Conservation (phyloP, 2,888 invertebrate genomes). For the Acanthoscelides obtectus region DNA sequence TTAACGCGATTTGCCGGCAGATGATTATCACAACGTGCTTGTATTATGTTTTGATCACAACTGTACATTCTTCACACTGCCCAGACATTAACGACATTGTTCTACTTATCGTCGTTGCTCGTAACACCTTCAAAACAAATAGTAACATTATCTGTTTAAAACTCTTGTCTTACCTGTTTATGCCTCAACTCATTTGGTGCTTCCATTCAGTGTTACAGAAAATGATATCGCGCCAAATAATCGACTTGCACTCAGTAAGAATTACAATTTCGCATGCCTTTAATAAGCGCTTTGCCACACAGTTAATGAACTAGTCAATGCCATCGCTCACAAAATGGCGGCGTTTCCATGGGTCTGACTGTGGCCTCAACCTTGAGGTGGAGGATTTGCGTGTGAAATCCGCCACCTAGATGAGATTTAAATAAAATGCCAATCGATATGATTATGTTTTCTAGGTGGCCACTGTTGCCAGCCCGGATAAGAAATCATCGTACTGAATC, state of each 20-base stretch:
- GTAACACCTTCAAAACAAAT: too few species aligned
- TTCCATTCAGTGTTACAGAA: background rate
- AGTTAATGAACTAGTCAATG: background rate
- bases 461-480: background rate
- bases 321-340: background rate
- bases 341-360: background rate
- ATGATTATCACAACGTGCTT: too few species aligned
- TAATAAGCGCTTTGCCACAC: background rate
- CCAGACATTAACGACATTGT: too few species aligned
- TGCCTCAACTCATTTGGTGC: too few species aligned
- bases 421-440: background rate
- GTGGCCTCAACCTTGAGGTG: background rate
- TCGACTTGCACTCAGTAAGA: background rate
- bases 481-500: too few species aligned
- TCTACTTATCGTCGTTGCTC: too few species aligned
- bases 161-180: too few species aligned
- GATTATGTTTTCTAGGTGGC: background rate
- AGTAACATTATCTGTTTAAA: too few species aligned
- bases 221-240: too few species aligned
- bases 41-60: too few species aligned
- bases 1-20: too few species aligned
- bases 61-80: too few species aligned
- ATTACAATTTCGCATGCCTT: background rate
- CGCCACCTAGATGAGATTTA: background rate
- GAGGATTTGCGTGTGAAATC: background rate